Base-by-base conservation (phyloP, 2,113 vertebrate species). In the Paramormyrops kingsleyae region DNA sequence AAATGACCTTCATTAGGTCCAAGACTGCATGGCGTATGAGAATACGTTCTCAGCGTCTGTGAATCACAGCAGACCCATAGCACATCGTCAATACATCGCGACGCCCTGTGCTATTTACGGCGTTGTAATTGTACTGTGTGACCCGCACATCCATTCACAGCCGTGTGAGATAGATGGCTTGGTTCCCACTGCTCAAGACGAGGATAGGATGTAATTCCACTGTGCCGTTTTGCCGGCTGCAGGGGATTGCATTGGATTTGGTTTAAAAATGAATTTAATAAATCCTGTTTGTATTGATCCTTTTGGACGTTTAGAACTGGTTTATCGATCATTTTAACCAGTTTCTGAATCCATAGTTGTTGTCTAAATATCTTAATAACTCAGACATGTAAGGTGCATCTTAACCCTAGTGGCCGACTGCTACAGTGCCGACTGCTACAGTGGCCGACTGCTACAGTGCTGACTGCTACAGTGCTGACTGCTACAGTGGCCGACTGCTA, bases 201-300 rank as follows among this genome's bases (percentile, higher is more conserved):
- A 10, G 44, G 47, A 80, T 17, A 13, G 17, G 27, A 52, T 50
- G 88, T 66, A 80, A 88, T 56, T 24, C 53, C 52, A 2, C 19
- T 86, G 53, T 87, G 77, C 19, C 31, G 70, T 90, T 50, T 47
- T 44, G 17, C 15, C 21, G 12, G 87, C 53, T 62, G 87, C 21
- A 80, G 52, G 87, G 77, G 88, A 89, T 90, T 88, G 87, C 83
- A 42, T 52, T 83, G 66, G 44, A 86, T 47, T 50, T 27, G 74
- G 35, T 80, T 80, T 86, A 83, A 83, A 89, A 90, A 52, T 80
- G 24, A 49, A 47, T 70, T 77, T 89, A 46, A 89, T 85, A 89
- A 70, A 91, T 89, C 46, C 27, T n/a, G 21, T 87, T 83, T 70
- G 44, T n/a, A 88, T 74, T 44, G 35, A 85, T 66, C 15, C 24